Evolutionary conservation across 64 coral and sea anemone genomes (phyloP).

Genomic region (Hydrozoanthus tunicans): DNA sequence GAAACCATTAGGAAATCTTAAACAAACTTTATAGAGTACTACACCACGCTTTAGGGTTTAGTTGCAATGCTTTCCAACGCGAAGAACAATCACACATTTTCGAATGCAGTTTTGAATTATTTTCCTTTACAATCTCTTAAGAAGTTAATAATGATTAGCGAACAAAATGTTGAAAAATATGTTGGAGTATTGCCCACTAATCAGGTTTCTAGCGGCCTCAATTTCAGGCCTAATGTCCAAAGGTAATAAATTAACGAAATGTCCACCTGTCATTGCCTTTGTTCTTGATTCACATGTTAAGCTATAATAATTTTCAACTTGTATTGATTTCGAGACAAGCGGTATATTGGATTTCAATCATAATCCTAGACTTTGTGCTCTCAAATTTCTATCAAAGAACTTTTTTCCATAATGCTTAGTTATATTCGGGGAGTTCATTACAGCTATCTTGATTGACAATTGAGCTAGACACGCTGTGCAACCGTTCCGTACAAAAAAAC

Average conservation of each 20-base stretch:
- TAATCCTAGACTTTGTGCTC: conserved; percentile 26
- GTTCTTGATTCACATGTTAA: conserved; percentile 44
- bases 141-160: not conserved
- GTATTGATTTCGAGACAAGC: conserved; percentile 45
- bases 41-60: not conserved
- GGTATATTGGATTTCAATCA: conserved; percentile 10
- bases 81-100: not conserved
- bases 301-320: conserved; percentile 62
- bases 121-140: not conserved
- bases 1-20: conserved; percentile 30
- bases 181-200: not conserved
- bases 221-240: not conserved
- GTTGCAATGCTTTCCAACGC: not conserved
- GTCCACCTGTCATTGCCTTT: conserved; percentile 36
- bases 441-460: conserved; percentile 1
- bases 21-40: conserved; percentile 21
- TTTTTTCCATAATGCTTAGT: not conserved
- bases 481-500: conserved; percentile 5
- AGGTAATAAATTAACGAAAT: conserved; percentile 26
- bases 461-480: conserved; percentile 17
- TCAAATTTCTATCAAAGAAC: not conserved
- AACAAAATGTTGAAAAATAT: not conserved
- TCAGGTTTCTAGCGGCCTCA: conserved; percentile 15
- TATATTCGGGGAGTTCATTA: conserved; percentile 4
- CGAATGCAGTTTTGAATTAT: not conserved